phyloP scores from a whole-genome alignment of 2,113 vertebrate species.

The Alces alces region DNA sequence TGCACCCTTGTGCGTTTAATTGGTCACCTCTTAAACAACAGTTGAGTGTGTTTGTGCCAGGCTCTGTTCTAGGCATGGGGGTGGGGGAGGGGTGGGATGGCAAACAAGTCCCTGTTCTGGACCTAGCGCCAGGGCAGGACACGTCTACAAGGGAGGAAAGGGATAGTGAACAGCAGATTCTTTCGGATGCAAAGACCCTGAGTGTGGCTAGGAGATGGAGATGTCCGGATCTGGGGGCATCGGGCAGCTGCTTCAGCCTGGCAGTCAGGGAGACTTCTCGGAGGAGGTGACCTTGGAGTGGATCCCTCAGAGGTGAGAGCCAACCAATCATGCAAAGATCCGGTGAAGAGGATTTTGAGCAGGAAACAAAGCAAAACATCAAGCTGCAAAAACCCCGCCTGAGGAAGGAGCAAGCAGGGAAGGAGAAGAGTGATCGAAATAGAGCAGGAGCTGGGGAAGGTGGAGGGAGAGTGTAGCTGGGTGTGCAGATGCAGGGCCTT shows the following conservation, averaged over 20 bases:
- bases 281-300: not conserved
- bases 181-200: not conserved
- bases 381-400: too few species aligned
- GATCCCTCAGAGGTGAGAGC: not conserved
- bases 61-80: not conserved
- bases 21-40: not conserved
- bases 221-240: accelerated
- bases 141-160: not conserved
- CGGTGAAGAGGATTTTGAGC: not conserved
- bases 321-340: not conserved
- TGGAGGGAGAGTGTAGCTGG: accelerated
- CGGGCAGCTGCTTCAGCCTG: not conserved
- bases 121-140: not conserved
- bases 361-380: not conserved
- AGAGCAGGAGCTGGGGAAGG: not conserved
- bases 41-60: accelerated
- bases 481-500: accelerated
- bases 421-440: not conserved
- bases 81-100: not conserved
- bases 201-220: too few species aligned
- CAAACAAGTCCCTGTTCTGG: not conserved
- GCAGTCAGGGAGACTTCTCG: not conserved
- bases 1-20: accelerated
- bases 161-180: not conserved
- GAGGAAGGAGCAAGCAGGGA: not conserved